phyloP scores from a whole-genome alignment of 2,113 vertebrate genomes.

The Poeciliopsis turrubarensis region DNA sequence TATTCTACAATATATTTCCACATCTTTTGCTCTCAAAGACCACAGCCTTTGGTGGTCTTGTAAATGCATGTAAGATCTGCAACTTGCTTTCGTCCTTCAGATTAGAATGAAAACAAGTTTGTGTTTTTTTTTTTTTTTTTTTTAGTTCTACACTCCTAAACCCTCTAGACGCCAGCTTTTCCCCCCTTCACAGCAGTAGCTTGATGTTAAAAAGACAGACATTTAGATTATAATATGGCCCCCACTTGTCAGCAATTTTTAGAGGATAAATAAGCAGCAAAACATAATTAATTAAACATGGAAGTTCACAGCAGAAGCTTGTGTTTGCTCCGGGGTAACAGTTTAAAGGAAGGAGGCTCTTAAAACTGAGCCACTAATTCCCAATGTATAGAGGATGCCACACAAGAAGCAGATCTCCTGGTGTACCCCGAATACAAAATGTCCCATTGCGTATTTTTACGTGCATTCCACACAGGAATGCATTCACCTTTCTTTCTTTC shows the following conservation, averaged over 20 bases:
- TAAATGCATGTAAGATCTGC: slow-evolving; percentile 47
- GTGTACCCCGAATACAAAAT: slow-evolving; percentile 49
- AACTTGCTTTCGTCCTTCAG: slow-evolving; percentile 38
- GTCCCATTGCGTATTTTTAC: slow-evolving; percentile 54
- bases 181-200: slow-evolving; percentile 49
- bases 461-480: slow-evolving; percentile 55
- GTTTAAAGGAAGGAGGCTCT: slow-evolving; percentile 61
- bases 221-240: slow-evolving; percentile 46
- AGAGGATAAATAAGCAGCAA: slow-evolving; percentile 59
- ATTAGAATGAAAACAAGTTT: slow-evolving; percentile 48
- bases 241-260: slow-evolving; percentile 43
- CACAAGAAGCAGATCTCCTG: slow-evolving; percentile 63
- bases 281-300: slow-evolving; percentile 68
- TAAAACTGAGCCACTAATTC: slow-evolving; percentile 62
- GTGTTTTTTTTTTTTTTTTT: slow-evolving; percentile 47
- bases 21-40: slow-evolving; percentile 38
- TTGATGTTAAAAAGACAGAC: slow-evolving; percentile 50
- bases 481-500: slow-evolving; percentile 4
- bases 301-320: slow-evolving; percentile 34
- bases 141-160: slow-evolving; percentile 17
- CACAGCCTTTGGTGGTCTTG: slow-evolving; percentile 62
- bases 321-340: slow-evolving; percentile 51
- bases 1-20: slow-evolving; percentile 39
- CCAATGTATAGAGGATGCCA: slow-evolving; percentile 61
- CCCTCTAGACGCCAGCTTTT: slow-evolving; percentile 22